These are phyloP conservation scores for Manis javanica DNA, from an alignment of 2,797 vertebrate genomes.

Conservation along the genomic window DNA sequence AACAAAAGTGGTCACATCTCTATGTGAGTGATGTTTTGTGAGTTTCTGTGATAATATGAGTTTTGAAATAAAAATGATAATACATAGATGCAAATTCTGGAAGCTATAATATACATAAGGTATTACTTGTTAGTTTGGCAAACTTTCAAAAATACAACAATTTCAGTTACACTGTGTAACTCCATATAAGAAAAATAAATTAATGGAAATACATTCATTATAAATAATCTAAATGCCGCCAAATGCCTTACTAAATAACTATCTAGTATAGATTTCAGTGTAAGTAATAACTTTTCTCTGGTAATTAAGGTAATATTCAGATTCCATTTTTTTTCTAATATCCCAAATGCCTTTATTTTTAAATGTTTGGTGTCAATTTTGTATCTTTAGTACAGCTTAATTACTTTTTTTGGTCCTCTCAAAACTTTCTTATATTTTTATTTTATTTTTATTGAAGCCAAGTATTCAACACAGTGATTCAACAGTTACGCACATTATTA, in stretches of 20 bases:
- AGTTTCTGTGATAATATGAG: not conserved
- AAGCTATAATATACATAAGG: not conserved
- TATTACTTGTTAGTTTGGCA: not conserved
- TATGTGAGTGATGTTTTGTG: not conserved
- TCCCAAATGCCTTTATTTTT: too few species aligned
- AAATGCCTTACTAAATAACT: not conserved
- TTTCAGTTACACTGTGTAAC: not conserved
- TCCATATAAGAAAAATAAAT: not conserved
- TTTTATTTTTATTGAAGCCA: too few species aligned
- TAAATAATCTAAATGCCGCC: not conserved
- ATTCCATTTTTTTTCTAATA: not conserved
- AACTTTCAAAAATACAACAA: not conserved
- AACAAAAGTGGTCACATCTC: not conserved
- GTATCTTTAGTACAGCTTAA: too few species aligned
- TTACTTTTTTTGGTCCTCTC: too few species aligned
- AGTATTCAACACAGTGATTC: too few species aligned
- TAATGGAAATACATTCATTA: not conserved
- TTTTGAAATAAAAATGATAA: not conserved
- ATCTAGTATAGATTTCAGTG: not conserved
- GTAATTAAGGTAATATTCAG: not conserved
- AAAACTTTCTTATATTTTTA: too few species aligned
- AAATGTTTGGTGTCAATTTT: too few species aligned
- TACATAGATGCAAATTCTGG: not conserved
- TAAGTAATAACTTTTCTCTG: not conserved
- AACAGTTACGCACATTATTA: too few species aligned